These are phyloP conservation scores for Chironomus tentans DNA, from an alignment of 2,888 invertebrate species.

Conservation along the genomic window DNA sequence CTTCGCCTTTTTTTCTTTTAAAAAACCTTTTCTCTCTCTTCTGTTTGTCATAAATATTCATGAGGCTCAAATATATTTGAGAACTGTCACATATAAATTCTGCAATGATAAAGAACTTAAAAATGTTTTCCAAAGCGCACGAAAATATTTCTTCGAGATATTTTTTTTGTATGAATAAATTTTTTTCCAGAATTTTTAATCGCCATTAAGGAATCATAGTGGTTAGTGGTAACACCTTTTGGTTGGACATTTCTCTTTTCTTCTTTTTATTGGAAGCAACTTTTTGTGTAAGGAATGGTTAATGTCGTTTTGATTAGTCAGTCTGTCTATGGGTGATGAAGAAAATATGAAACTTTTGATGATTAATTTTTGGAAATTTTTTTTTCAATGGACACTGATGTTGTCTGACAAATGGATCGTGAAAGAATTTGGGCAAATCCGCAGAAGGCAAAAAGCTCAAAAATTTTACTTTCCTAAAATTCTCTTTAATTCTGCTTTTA, in stretches of 20 bases:
- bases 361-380: no score
- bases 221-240: conserved; percentile 23
- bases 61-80: conserved; percentile 6
- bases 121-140: background rate
- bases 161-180: background rate
- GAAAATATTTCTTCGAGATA: background rate
- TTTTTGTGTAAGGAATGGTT: background rate
- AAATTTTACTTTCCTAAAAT: no score
- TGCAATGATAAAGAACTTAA: background rate
- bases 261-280: background rate
- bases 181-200: background rate
- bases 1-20: background rate
- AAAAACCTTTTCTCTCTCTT: background rate
- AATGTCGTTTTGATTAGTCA: no score
- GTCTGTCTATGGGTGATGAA: no score
- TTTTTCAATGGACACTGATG: no score
- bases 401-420: no score
- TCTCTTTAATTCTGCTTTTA: no score
- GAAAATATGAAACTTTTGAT: no score
- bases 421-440: no score
- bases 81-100: conserved; percentile 8
- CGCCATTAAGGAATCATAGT: conserved; percentile 19
- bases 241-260: background rate
- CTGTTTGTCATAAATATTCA: conserved; percentile 4
- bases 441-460: no score